phyloP scores from a whole-genome alignment of 2,888 invertebrate species.

The Brassicogethes aeneus region DNA sequence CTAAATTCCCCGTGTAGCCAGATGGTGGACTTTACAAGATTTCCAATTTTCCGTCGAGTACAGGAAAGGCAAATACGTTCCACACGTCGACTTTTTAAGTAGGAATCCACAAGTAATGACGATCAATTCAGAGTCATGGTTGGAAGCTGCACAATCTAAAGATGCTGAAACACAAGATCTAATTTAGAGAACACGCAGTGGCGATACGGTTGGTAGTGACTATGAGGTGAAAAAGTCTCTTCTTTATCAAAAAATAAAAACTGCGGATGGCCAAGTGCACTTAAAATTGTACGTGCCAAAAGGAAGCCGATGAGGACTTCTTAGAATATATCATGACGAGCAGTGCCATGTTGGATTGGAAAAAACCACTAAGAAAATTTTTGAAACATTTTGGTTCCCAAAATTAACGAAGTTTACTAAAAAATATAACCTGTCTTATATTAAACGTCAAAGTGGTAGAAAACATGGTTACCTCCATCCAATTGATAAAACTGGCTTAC shows the following conservation, averaged over 20 bases:
- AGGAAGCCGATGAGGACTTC: conserved; percentile 12
- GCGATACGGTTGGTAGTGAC: not conserved
- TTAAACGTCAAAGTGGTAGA: not conserved
- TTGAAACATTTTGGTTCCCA: not conserved
- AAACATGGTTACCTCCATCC: not conserved
- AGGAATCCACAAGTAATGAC: too few relatives aligned
- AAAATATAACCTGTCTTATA: too few relatives aligned
- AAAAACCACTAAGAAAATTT: not conserved
- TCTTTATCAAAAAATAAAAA: not conserved
- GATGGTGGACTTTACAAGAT: conserved; percentile 9
- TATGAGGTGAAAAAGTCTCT: not conserved
- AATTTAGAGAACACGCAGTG: not conserved
- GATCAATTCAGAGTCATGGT: too few relatives aligned
- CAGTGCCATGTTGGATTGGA: conserved; percentile 11
- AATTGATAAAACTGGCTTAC: not conserved
- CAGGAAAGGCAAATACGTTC: too few relatives aligned
- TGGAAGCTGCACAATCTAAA: too few relatives aligned
- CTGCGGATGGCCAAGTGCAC: not conserved
- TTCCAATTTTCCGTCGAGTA: too few relatives aligned
- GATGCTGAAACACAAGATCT: too few relatives aligned
- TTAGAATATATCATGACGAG: conserved; percentile 14
- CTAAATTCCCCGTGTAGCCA: conserved; percentile 4
- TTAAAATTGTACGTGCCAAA: conserved; percentile 8
- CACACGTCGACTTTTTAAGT: too few relatives aligned
- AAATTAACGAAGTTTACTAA: not conserved